These are phyloP conservation scores for Aphelenchoides bicaudatus DNA, from an alignment of 2,888 invertebrate genomes.

Conservation along the genomic window DNA sequence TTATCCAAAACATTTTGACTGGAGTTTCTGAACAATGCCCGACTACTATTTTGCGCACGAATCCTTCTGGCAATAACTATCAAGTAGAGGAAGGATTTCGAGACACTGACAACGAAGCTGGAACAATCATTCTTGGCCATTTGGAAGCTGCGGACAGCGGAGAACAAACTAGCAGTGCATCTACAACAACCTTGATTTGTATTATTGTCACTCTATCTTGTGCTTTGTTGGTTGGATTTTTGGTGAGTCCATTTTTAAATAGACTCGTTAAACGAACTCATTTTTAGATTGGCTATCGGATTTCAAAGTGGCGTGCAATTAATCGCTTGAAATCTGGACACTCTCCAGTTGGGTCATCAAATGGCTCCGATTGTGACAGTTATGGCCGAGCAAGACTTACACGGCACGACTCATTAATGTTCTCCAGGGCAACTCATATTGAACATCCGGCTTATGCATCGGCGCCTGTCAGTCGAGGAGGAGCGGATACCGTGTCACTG, in stretches of 20 bases:
- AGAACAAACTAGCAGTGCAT: constrained; percentile 8
- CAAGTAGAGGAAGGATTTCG: constrained; percentile 1
- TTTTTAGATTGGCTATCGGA: constrained; percentile 48
- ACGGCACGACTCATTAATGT: constrained; percentile 55
- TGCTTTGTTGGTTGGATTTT: constrained; percentile 45
- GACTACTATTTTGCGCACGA: neutral
- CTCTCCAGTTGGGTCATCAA: constrained; percentile 34
- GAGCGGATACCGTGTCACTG: constrained; percentile 35
- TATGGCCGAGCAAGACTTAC: constrained; percentile 38
- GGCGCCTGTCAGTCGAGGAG: constrained; percentile 19
- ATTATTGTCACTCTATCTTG: constrained; percentile 40
- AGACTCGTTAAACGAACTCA: neutral
- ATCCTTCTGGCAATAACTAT: neutral
- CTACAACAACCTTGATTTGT: constrained; percentile 37
- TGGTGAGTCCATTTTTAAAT: constrained; percentile 33
- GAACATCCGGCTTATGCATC: constrained; percentile 21
- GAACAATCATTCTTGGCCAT: constrained; percentile 16
- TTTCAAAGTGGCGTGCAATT: constrained; percentile 39
- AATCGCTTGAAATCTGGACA: constrained; percentile 37
- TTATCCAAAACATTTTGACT: constrained; percentile 54
- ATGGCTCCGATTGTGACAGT: constrained; percentile 42
- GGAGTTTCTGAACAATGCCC: constrained; percentile 57
- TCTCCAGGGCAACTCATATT: constrained; percentile 19
- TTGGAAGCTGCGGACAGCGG: constrained; percentile 10
- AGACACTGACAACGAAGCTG: neutral